A percentile compares a stretch with the other conserved stretches of the same genome.
phyloP scores from a whole-genome alignment of 2,888 invertebrate species.

The Hypsopygia costalis region DNA sequence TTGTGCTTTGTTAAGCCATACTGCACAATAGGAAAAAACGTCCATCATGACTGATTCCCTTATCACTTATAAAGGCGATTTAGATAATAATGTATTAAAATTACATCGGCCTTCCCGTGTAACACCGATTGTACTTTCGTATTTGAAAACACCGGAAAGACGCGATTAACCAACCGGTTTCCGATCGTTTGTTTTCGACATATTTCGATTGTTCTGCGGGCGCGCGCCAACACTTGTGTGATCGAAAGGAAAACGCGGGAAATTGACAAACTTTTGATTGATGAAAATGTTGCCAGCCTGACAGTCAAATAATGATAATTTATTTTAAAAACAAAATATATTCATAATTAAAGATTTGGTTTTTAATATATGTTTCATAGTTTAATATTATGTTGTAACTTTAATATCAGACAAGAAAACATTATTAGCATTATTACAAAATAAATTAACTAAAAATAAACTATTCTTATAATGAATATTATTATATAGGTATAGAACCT shows the following conservation, averaged over 20 bases:
- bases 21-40: neutral
- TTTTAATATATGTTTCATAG: too few relatives aligned
- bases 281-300: constrained; percentile 5
- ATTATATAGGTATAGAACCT: too few relatives aligned
- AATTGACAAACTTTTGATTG: constrained; percentile 10
- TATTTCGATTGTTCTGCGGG: constrained; percentile 31
- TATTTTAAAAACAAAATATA: too few relatives aligned
- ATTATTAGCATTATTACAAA: too few relatives aligned
- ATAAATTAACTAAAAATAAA: too few relatives aligned
- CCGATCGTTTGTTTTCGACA: constrained; percentile 31
- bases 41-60: neutral
- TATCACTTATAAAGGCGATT: constrained; percentile 3
- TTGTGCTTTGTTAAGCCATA: too few relatives aligned
- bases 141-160: constrained; percentile 45
- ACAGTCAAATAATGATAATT: too few relatives aligned
- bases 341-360: too few relatives aligned
- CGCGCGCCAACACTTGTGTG: constrained; percentile 4
- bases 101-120: constrained; percentile 6
- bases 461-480: too few relatives aligned
- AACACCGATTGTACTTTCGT: constrained; percentile 23
- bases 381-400: too few relatives aligned
- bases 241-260: constrained; percentile 10
- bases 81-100: constrained; percentile 10
- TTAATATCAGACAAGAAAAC: too few relatives aligned
- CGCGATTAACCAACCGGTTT: constrained; percentile 37